A percentile compares a stretch with the other conserved stretches of the same genome.
Evolutionary conservation across 2,113 vertebrate genomes (phyloP).

Genomic region (Seriola aureovittata): DNA sequence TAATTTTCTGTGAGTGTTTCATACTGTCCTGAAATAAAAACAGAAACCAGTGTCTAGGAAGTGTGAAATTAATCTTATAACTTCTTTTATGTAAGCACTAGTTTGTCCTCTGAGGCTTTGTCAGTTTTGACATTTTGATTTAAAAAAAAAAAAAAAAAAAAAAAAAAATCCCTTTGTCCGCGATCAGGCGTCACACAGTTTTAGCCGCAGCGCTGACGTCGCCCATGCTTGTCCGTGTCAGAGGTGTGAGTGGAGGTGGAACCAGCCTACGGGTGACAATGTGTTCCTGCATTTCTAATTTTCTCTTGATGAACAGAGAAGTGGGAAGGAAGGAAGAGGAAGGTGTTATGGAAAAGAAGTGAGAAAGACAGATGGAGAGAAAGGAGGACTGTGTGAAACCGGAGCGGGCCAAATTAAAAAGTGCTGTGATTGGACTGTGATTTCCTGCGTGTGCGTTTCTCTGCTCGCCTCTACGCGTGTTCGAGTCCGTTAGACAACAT

Average conservation of each 20-base stretch:
- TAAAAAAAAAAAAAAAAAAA: background rate
- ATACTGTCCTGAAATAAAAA: background rate
- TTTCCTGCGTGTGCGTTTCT: constrained; percentile 47
- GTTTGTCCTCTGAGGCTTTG: background rate
- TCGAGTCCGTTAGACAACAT: constrained; percentile 54
- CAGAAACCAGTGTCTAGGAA: background rate
- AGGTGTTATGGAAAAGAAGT: constrained; percentile 70
- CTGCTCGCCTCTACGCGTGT: constrained; percentile 44
- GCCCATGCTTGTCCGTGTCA: constrained; percentile 56
- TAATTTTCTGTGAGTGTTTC: background rate
- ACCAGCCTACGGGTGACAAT: constrained; percentile 71
- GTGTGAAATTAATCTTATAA: constrained; percentile 17
- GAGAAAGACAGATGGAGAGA: constrained; percentile 72
- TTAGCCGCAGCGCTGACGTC: background rate
- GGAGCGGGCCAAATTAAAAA: constrained; percentile 42
- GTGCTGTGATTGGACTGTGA: constrained; percentile 61
- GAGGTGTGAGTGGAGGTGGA: constrained; percentile 73
- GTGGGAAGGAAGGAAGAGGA: constrained; percentile 68
- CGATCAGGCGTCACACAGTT: constrained; percentile 15
- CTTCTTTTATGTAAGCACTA: background rate
- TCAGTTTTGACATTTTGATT: constrained; percentile 5
- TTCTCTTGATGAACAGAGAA: constrained; percentile 53
- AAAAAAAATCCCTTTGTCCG: constrained; percentile 5
- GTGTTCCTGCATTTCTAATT: constrained; percentile 77
- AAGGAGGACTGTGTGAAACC: constrained; percentile 50